phyloP scores from a whole-genome alignment of 2,797 vertebrate genomes.

The Peromyscus melanophrys region DNA sequence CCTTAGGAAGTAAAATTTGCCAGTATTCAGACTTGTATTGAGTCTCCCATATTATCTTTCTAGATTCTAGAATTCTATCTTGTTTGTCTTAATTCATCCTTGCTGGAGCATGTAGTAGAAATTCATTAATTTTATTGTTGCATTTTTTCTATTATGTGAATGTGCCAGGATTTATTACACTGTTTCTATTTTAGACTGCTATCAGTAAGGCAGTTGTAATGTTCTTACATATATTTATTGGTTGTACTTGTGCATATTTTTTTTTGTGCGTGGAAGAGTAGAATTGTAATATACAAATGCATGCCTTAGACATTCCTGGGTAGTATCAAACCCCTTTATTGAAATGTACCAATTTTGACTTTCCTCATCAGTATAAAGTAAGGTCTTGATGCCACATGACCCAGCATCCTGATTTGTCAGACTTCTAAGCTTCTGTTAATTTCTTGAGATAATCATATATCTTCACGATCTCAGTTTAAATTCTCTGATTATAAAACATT shows the following conservation, averaged over 20 bases:
- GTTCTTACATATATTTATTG: background rate
- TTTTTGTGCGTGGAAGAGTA: background rate
- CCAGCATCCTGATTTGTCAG: background rate
- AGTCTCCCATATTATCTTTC: background rate
- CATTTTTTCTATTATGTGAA: background rate
- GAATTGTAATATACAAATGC: background rate
- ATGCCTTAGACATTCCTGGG: background rate
- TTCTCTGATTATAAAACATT: background rate
- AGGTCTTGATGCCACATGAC: background rate
- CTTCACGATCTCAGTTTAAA: background rate
- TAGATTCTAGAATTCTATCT: background rate
- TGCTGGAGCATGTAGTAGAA: background rate
- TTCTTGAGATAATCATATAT: background rate
- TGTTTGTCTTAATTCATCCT: background rate
- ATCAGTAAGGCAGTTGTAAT: background rate
- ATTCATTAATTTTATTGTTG: background rate
- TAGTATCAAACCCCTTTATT: background rate
- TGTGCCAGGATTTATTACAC: background rate
- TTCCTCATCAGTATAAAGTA: background rate
- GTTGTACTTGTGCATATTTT: background rate
- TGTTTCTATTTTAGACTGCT: conserved; percentile 1
- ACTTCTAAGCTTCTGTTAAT: background rate
- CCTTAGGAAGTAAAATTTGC: background rate
- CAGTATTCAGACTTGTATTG: background rate
- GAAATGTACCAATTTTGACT: background rate